Percentiles rank a stretch among this genome's conserved stretches.
phyloP scores from a whole-genome alignment of 2,113 vertebrate species.

The Argyrosomus japonicus region DNA sequence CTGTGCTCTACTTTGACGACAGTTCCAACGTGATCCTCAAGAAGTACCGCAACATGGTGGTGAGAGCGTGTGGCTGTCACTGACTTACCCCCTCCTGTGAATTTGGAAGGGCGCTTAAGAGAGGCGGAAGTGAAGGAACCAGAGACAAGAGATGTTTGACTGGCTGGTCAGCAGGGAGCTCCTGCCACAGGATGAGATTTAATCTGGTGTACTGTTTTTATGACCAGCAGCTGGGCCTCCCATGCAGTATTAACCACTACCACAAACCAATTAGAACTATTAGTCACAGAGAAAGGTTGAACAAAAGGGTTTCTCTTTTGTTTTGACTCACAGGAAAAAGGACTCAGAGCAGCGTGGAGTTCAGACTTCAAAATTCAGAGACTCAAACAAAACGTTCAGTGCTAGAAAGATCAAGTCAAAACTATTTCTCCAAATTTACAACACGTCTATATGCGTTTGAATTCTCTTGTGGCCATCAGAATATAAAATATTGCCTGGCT shows the following conservation, averaged over 20 bases:
- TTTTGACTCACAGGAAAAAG: constrained; percentile 12
- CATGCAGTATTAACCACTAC: constrained; percentile 40
- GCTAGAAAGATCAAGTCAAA: not conserved
- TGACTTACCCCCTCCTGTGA: constrained; percentile 71
- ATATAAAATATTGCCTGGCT: constrained; percentile 16
- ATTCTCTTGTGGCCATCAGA: constrained; percentile 4
- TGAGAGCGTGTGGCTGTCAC: constrained; percentile 96
- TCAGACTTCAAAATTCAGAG: not conserved
- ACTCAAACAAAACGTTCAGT: constrained; percentile 18
- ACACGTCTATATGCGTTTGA: constrained; percentile 16
- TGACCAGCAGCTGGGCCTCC: constrained; percentile 43
- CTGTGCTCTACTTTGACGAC: constrained; percentile 97
- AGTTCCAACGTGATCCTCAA: constrained; percentile 98
- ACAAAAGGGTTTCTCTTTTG: constrained; percentile 14
- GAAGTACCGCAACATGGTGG: constrained; percentile 99
- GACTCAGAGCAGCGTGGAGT: not conserved
- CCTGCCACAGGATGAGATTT: constrained; percentile 41
- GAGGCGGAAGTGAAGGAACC: constrained; percentile 6
- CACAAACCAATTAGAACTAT: constrained; percentile 13
- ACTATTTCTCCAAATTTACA: not conserved
- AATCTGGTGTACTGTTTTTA: constrained; percentile 32
- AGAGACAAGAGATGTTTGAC: constrained; percentile 29
- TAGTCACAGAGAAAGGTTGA: constrained; percentile 25
- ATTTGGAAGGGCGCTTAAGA: not conserved
- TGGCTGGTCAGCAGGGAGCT: constrained; percentile 34